These are phyloP conservation scores for Dasypus novemcinctus DNA, from an alignment of 2,113 vertebrate species.

Conservation along the genomic window DNA sequence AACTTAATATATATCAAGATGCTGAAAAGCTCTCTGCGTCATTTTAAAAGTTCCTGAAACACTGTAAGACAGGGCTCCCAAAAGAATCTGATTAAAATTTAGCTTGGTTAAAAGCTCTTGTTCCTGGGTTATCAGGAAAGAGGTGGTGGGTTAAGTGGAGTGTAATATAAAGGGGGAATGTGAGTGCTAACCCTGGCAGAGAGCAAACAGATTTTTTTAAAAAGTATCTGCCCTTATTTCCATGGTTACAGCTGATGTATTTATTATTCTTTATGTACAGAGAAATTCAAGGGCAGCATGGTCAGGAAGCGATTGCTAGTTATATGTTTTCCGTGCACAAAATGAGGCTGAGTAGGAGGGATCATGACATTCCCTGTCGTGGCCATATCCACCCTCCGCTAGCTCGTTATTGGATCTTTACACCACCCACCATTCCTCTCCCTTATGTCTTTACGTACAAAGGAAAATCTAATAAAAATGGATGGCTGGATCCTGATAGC, in stretches of 20 bases:
- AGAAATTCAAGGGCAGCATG: background rate
- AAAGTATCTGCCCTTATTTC: background rate
- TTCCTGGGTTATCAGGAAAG: background rate
- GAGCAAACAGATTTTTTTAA: background rate
- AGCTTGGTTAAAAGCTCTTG: background rate
- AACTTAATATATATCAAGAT: background rate
- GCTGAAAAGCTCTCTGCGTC: background rate
- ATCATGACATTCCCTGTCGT: background rate
- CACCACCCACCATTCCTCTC: background rate
- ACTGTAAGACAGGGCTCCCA: background rate
- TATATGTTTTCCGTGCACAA: background rate
- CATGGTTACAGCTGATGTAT: background rate
- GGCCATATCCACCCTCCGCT: accelerated
- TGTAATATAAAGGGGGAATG: background rate
- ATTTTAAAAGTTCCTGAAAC: background rate
- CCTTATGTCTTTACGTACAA: background rate
- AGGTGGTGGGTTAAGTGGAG: accelerated
- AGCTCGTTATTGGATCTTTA: background rate
- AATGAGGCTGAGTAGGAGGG: background rate
- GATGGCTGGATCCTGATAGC: background rate
- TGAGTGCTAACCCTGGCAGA: background rate
- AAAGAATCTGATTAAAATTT: conserved; percentile 35
- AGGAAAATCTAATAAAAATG: background rate
- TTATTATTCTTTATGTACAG: background rate
- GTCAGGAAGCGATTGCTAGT: background rate